These are phyloP conservation scores for Loripinus fragilis DNA, from an alignment of 2,888 invertebrate genomes.

Conservation along the genomic window DNA sequence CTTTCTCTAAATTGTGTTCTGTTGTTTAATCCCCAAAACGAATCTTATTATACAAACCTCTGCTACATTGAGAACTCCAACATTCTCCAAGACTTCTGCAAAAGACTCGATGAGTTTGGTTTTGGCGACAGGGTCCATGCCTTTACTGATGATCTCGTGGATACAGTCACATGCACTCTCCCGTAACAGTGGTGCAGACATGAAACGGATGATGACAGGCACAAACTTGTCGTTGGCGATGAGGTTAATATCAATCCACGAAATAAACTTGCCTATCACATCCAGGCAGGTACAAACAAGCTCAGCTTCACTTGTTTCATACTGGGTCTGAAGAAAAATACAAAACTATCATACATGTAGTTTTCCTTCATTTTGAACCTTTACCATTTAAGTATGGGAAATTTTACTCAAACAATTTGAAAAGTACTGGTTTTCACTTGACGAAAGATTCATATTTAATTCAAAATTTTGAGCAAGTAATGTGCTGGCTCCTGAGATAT, in stretches of 20 bases:
- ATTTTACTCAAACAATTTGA: no score
- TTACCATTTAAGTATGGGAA: no score
- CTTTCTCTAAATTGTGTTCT: no score
- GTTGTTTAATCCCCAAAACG: no score
- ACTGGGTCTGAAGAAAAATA: conserved; percentile 82
- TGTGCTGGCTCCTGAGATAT: no score
- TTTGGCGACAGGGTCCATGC: conserved; percentile 86
- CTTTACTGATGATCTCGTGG: conserved; percentile 85
- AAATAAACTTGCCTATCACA: conserved; percentile 85
- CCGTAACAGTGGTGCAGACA: conserved; percentile 80
- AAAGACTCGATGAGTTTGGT: conserved; percentile 85
- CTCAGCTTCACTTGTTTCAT: conserved; percentile 82
- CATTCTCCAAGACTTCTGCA: conserved; percentile 82
- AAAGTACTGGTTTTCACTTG: no score
- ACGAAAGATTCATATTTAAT: no score
- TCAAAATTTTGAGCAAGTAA: no score
- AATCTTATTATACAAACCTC: conserved; percentile 80
- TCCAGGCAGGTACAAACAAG: conserved; percentile 84
- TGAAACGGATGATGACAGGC: conserved; percentile 83
- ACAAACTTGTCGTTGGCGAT: conserved; percentile 86
- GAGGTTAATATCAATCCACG: conserved; percentile 86
- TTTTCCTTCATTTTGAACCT: no score
- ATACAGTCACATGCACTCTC: conserved; percentile 86
- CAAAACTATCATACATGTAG: background rate
- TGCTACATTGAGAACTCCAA: conserved; percentile 82